Percentiles rank a stretch among this genome's conserved stretches.
Conservation (phyloP, 2,797 vertebrate species). For the Oreonectes daqikongensis region DNA sequence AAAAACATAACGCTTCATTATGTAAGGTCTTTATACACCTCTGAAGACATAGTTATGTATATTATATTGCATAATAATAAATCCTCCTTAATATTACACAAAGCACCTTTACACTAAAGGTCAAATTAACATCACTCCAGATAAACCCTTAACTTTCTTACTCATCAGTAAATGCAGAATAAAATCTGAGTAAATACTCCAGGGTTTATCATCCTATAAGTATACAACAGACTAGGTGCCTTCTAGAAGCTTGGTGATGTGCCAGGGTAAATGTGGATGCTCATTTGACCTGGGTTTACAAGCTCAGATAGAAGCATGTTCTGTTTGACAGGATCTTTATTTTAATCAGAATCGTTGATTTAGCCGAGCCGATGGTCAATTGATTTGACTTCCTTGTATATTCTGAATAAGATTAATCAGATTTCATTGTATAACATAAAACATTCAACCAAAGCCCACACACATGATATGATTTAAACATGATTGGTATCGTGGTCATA, state of each 20-base stretch:
- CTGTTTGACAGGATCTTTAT: background rate
- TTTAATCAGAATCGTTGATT: slow-evolving; percentile 17
- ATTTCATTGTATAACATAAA: background rate
- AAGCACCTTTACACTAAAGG: no score
- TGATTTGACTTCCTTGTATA: background rate
- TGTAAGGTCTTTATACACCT: no score
- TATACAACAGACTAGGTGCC: slow-evolving; percentile 38
- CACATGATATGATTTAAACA: slow-evolving; percentile 9
- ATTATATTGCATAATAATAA: no score
- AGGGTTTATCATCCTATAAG: slow-evolving; percentile 31
- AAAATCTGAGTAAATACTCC: background rate
- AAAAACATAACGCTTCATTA: no score
- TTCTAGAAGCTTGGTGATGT: slow-evolving; percentile 33
- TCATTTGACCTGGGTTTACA: slow-evolving; percentile 19
- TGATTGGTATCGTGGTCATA: slow-evolving; percentile 41
- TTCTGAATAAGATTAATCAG: background rate
- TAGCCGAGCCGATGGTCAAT: background rate
- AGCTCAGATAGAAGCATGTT: background rate
- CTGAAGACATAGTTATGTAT: no score
- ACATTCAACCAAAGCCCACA: background rate
- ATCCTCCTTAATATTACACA: no score
- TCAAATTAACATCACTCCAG: slow-evolving; percentile 12
- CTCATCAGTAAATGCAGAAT: no score
- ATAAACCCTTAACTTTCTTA: background rate
- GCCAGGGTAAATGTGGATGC: slow-evolving; percentile 49